Conservation (phyloP, 37 sponge, comb jelly and placozoan species). For the Halichondria panicea region DNA sequence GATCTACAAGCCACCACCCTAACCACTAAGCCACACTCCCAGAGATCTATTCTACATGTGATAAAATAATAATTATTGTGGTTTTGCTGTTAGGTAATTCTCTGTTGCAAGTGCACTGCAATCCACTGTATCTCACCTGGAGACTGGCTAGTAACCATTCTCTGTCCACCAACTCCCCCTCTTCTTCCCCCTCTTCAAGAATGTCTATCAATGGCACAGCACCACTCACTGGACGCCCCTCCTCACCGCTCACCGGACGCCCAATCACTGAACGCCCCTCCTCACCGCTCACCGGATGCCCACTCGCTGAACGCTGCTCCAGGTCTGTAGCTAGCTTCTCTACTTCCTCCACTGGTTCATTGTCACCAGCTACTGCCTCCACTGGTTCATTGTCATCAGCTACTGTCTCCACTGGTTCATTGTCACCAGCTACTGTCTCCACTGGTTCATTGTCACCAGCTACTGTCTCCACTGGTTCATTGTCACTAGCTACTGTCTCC, state of each 20-base stretch:
- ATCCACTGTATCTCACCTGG: background rate
- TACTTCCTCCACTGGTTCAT: background rate
- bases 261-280: background rate
- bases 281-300: background rate
- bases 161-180: constrained; percentile 29
- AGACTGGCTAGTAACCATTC: constrained; percentile 37
- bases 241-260: background rate
- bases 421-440: background rate
- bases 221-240: background rate
- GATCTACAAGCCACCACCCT: no score
- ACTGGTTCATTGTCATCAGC: background rate
- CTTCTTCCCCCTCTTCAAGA: constrained; percentile 47
- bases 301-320: background rate
- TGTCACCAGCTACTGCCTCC: background rate
- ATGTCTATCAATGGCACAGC: constrained; percentile 3
- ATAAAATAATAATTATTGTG: no score
- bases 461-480: background rate
- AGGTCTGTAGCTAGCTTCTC: background rate
- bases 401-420: background rate
- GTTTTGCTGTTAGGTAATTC: background rate
- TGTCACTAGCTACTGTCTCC: no score
- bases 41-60: no score
- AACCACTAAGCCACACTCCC: no score
- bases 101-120: background rate
- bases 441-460: background rate